Percentiles rank a stretch among this genome's conserved stretches.
phyloP scores from a whole-genome alignment of 2,888 invertebrate genomes.

The Andrena bicolor region DNA sequence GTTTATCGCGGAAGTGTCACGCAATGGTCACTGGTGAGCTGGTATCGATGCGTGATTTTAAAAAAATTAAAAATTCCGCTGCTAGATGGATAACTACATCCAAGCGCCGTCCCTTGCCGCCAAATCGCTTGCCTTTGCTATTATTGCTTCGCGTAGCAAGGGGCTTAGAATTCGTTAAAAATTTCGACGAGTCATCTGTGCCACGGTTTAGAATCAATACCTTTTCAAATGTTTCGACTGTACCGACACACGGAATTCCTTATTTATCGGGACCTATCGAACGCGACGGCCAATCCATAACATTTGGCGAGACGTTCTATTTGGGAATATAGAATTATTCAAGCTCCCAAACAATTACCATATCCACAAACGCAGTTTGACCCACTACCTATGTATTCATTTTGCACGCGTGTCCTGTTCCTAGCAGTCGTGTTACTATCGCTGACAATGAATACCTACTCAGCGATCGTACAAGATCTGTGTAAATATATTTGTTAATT shows the following conservation, averaged over 20 bases:
- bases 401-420: not conserved
- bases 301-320: not conserved
- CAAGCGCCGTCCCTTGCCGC: not conserved
- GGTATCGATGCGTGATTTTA: not conserved
- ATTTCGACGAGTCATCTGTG: not conserved
- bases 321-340: not conserved
- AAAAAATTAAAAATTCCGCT: conserved; percentile 1
- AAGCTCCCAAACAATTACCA: no score
- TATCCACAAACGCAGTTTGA: no score
- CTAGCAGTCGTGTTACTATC: not conserved
- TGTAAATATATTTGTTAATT: no score
- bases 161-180: not conserved
- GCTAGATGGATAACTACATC: not conserved
- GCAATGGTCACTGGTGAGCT: conserved; percentile 7
- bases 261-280: not conserved
- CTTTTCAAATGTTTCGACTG: not conserved
- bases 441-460: not conserved
- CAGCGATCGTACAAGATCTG: no score
- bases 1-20: conserved; percentile 22
- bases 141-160: not conserved
- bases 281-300: not conserved
- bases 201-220: not conserved
- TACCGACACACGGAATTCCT: not conserved
- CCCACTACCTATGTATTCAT: not conserved
- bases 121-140: not conserved